Evolutionary conservation across 2,113 vertebrate species (phyloP).

Genomic region (Sylvietta virens): DNA sequence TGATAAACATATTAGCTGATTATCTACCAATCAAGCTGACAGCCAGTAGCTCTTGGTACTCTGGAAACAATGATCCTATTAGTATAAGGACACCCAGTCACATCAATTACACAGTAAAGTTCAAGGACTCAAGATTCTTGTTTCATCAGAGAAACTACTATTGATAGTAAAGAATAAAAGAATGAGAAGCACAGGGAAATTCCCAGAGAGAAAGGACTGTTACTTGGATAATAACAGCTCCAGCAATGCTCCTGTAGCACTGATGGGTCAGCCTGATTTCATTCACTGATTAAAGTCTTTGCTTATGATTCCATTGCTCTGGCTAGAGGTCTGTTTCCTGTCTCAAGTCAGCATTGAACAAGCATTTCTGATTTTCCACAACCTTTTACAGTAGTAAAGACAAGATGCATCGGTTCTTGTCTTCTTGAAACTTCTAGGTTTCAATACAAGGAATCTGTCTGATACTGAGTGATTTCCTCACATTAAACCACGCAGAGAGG

Average conservation of each 20-base stretch:
- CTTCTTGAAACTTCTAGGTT: neutral
- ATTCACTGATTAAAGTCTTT: neutral
- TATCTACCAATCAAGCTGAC: neutral
- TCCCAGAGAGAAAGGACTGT: neutral
- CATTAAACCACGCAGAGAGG: neutral
- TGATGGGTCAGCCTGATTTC: neutral
- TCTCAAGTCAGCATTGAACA: neutral
- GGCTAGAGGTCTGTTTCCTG: neutral
- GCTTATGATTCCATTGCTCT: neutral
- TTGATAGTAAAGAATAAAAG: neutral
- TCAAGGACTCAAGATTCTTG: neutral
- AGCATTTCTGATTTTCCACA: neutral
- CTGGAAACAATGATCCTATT: neutral
- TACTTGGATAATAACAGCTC: neutral
- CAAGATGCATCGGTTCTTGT: neutral
- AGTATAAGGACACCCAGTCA: neutral
- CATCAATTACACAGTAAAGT: neutral
- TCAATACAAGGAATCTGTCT: neutral
- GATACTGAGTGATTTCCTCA: neutral
- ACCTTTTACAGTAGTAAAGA: neutral
- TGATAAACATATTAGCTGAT: neutral
- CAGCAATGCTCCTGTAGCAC: neutral
- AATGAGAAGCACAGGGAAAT: neutral
- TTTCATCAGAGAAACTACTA: neutral
- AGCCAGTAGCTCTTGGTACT: neutral